These are phyloP conservation scores for Eidolon dupreanum DNA, from an alignment of 2,797 vertebrate species.

Conservation along the genomic window DNA sequence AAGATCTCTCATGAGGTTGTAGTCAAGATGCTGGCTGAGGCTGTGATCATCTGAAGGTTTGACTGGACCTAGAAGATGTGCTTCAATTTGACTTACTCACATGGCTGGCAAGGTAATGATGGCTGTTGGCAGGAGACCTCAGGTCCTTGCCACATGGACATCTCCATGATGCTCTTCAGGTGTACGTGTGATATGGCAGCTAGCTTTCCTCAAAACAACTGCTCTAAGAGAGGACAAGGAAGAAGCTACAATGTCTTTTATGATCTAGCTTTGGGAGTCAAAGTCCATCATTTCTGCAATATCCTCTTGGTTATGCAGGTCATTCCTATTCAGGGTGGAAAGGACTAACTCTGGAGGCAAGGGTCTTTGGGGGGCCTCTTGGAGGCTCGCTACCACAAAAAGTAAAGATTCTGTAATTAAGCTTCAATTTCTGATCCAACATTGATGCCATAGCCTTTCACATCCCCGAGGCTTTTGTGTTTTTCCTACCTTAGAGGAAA, in stretches of 20 bases:
- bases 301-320: not conserved
- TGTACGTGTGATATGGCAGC: not conserved
- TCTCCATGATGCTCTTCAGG: not conserved
- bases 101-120: not conserved
- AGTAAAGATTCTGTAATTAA: not conserved
- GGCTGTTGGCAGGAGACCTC: not conserved
- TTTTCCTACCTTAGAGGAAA: not conserved
- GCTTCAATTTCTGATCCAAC: not conserved
- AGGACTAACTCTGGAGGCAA: not conserved
- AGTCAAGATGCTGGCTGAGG: not conserved
- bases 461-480: not conserved
- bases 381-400: not conserved
- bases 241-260: not conserved
- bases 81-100: not conserved
- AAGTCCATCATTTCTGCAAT: not conserved
- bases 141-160: rapidly evolving
- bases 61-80: not conserved
- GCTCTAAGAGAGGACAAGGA: not conserved
- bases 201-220: not conserved
- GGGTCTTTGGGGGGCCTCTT: rapidly evolving
- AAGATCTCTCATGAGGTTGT: not conserved
- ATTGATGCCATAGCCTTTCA: not conserved
- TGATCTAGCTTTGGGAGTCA: not conserved
- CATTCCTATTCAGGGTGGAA: not conserved
- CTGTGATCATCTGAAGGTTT: not conserved